These are phyloP conservation scores for Cataglyphis albicans DNA, from an alignment of 2,888 invertebrate genomes.

Conservation along the genomic window DNA sequence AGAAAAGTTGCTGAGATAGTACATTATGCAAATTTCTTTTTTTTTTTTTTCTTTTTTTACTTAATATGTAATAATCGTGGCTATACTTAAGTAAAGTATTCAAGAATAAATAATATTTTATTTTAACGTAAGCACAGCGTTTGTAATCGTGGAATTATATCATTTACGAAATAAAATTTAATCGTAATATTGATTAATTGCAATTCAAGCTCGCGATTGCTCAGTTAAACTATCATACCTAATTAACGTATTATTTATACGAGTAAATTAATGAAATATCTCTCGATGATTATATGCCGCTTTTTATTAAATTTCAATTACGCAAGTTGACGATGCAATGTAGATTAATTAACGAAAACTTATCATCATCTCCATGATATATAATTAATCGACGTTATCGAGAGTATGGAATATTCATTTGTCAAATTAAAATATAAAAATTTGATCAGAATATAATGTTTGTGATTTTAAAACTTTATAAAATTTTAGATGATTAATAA, in stretches of 20 bases:
- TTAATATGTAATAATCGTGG: neutral
- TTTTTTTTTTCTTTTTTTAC: neutral
- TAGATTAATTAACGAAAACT: constrained; percentile 49
- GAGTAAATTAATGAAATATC: constrained; percentile 23
- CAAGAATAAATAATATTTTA: neutral
- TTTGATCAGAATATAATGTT: neutral
- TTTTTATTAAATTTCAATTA: constrained; percentile 51
- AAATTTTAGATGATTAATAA: constrained; percentile 7
- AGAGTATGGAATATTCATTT: constrained; percentile 1
- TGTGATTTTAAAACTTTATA: neutral
- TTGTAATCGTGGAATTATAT: neutral
- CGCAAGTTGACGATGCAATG: constrained; percentile 31
- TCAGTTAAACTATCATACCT: constrained; percentile 35
- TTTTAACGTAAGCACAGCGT: neutral
- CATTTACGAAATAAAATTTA: neutral
- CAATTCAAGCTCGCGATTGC: constrained; percentile 4
- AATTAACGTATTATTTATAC: constrained; percentile 46
- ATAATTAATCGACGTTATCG: constrained; percentile 16
- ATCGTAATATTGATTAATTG: constrained; percentile 28
- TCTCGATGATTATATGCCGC: constrained; percentile 31
- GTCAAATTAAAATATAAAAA: constrained; percentile 18
- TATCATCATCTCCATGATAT: constrained; percentile 22
- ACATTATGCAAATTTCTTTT: constrained; percentile 1
- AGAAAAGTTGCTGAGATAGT: neutral
- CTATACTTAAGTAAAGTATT: neutral